Percentiles rank a stretch among this genome's conserved stretches.
Conservation (phyloP, 1,140 invertebrate genomes). For the Temnothorax longispinosus region DNA sequence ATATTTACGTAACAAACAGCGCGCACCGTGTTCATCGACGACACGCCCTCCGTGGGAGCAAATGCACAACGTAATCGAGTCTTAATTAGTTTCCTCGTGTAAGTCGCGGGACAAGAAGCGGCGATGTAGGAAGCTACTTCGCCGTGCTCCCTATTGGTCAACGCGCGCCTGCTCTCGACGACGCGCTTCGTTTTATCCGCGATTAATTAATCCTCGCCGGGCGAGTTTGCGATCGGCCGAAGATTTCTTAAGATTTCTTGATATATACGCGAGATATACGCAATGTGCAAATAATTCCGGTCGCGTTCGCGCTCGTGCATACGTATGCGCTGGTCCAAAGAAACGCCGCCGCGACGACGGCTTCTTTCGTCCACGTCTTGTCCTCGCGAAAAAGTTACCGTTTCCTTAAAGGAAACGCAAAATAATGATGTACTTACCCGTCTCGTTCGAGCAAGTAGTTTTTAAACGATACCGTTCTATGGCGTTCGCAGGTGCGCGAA, state of each 20-base stretch:
- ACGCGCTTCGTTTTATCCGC: conserved; percentile 56
- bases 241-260: conserved; percentile 67
- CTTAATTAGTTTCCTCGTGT: conserved; percentile 70
- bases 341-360: conserved; percentile 37
- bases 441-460: conserved; percentile 48
- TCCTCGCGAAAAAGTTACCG: conserved; percentile 62
- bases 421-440: conserved; percentile 73
- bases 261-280: not conserved
- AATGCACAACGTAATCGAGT: conserved; percentile 41
- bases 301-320: conserved; percentile 64
- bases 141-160: conserved; percentile 62
- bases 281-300: conserved; percentile 69
- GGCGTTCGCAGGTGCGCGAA: conserved; percentile 9
- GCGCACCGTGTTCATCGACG: not conserved
- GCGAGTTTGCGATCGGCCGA: conserved; percentile 35
- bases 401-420: conserved; percentile 71
- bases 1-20: conserved; percentile 7
- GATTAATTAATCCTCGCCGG: conserved; percentile 70
- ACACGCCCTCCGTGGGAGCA: not conserved
- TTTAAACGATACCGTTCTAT: conserved; percentile 32
- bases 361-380: conserved; percentile 38
- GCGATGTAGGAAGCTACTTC: not conserved
- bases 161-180: conserved; percentile 19
- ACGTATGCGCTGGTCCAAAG: conserved; percentile 1
- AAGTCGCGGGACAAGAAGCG: conserved; percentile 29